These are phyloP conservation scores for Melanerpes formicivorus DNA, from an alignment of 2,113 vertebrate species.

Conservation along the genomic window DNA sequence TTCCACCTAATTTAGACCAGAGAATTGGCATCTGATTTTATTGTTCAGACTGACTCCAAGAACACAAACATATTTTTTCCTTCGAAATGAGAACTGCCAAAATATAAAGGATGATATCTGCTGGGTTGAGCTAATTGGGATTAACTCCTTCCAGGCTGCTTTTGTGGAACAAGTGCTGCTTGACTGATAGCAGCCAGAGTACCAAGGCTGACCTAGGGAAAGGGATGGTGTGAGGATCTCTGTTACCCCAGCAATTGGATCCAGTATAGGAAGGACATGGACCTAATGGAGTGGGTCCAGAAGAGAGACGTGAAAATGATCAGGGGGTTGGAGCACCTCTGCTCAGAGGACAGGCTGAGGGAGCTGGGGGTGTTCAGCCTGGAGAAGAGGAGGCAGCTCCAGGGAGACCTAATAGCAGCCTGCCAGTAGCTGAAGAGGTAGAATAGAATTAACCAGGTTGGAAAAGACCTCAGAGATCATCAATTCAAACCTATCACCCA, in stretches of 20 bases:
- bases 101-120: conserved; percentile 62
- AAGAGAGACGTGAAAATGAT: no score
- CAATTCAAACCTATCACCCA: no score
- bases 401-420: no score
- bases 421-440: no score
- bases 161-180: neutral
- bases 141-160: conserved; percentile 53
- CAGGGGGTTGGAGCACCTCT: no score
- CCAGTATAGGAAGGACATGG: neutral
- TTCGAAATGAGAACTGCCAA: conserved; percentile 39
- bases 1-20: conserved; percentile 72
- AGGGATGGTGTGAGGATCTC: neutral
- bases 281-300: no score
- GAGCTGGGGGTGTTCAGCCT: no score
- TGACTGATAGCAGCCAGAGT: neutral
- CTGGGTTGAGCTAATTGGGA: conserved; percentile 45
- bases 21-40: conserved; percentile 70
- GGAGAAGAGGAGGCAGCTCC: no score
- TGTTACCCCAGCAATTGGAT: neutral
- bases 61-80: conserved; percentile 68
- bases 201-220: neutral
- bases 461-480: no score
- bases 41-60: conserved; percentile 60
- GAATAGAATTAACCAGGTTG: no score
- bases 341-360: no score